Conservation (phyloP, 2,797 vertebrate species). For the Clamator glandarius region DNA sequence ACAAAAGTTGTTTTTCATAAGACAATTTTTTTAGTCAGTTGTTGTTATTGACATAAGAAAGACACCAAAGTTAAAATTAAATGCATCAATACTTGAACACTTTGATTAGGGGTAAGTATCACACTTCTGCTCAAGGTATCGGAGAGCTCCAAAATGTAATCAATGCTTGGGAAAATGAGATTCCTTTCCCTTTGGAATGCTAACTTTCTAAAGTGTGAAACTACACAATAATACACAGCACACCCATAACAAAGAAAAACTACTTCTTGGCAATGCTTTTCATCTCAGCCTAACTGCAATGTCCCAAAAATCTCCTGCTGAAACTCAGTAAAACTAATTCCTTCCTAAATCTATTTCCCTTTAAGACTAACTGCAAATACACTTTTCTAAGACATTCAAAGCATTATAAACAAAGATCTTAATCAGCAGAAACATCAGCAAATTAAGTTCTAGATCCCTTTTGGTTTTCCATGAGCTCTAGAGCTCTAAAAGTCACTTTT, state of each 20-base stretch:
- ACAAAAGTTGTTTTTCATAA: not conserved
- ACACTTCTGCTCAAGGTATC: not conserved
- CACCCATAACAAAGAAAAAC: constrained; percentile 2
- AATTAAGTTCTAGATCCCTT: not conserved
- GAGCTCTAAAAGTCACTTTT: not conserved
- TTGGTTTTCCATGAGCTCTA: not conserved
- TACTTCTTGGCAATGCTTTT: constrained; percentile 10
- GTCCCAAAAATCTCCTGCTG: constrained; percentile 19
- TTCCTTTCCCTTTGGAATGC: not conserved
- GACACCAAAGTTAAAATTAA: not conserved
- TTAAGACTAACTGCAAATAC: not conserved
- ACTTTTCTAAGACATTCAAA: not conserved
- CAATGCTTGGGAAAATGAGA: not conserved
- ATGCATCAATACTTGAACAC: not conserved
- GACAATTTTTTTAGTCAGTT: not conserved
- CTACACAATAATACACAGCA: not conserved
- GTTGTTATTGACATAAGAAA: not conserved
- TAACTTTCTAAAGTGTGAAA: not conserved
- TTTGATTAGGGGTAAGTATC: not conserved
- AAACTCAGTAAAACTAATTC: not conserved
- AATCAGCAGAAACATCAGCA: not conserved
- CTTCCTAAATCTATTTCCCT: constrained; percentile 10
- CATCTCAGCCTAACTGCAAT: constrained; percentile 9
- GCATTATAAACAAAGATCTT: not conserved
- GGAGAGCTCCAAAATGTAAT: not conserved